phyloP scores from a whole-genome alignment of 2,797 vertebrate species.

The Knipowitschia caucasica region DNA sequence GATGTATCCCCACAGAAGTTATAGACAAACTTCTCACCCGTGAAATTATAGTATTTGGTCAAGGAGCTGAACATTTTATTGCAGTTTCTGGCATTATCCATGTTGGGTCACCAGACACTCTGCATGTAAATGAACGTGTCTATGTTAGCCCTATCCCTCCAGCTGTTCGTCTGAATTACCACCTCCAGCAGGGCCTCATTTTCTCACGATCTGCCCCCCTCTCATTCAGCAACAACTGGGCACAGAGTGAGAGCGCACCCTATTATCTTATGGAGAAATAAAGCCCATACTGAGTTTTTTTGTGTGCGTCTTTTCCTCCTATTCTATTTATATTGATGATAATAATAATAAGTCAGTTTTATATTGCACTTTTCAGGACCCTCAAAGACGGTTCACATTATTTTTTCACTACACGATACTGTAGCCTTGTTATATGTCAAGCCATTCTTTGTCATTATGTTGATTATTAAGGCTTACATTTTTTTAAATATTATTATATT shows the following conservation, averaged over 20 bases:
- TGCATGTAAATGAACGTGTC: constrained; percentile 16
- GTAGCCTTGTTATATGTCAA: too few relatives aligned
- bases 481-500: too few relatives aligned
- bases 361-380: too few relatives aligned
- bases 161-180: constrained; percentile 62
- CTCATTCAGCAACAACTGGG: constrained; percentile 53
- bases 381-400: too few relatives aligned
- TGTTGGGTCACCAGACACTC: constrained; percentile 43
- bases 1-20: too few relatives aligned
- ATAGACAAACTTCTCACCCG: constrained; percentile 2
- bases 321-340: too few relatives aligned
- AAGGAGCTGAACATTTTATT: constrained; percentile 43
- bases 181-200: constrained; percentile 43
- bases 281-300: too few relatives aligned
- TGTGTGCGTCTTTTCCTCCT: too few relatives aligned
- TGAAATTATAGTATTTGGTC: constrained; percentile 15
- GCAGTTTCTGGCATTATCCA: constrained; percentile 39
- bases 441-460: too few relatives aligned
- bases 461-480: too few relatives aligned
- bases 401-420: too few relatives aligned
- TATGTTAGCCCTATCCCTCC: constrained; percentile 24
- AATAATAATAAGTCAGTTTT: too few relatives aligned
- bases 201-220: constrained; percentile 49
- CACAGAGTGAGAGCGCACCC: constrained; percentile 5
- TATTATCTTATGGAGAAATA: background rate